These are phyloP conservation scores for Cataglyphis livida DNA, from an alignment of 2,888 invertebrate genomes.

Conservation along the genomic window DNA sequence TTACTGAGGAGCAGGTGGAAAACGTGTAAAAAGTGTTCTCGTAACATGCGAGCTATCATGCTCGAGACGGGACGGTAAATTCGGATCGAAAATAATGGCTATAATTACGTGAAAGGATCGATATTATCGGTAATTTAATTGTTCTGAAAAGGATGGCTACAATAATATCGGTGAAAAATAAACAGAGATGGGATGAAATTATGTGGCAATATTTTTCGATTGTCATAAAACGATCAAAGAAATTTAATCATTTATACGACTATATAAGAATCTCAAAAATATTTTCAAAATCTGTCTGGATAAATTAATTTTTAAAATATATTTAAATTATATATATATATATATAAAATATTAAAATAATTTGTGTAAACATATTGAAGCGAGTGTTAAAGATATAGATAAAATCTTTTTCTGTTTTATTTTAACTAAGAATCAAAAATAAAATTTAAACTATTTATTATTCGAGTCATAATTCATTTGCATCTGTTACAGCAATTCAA, in stretches of 20 bases:
- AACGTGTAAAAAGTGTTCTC: constrained; percentile 21
- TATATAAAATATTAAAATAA: background rate
- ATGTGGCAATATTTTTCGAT: background rate
- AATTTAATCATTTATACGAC: background rate
- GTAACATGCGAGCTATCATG: constrained; percentile 21
- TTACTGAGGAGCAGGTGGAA: background rate
- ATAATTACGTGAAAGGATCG: background rate
- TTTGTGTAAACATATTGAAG: background rate
- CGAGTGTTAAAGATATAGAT: background rate
- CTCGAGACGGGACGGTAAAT: background rate
- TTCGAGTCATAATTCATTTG: background rate
- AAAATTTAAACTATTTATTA: background rate
- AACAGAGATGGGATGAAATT: background rate
- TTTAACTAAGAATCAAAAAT: background rate
- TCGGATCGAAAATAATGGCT: background rate
- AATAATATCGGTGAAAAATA: background rate
- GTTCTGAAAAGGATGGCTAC: background rate
- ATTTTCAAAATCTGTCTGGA: background rate
- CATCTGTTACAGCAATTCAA: background rate
- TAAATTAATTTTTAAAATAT: constrained; percentile 3
- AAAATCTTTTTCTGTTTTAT: background rate
- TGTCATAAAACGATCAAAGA: background rate
- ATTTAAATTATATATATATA: background rate
- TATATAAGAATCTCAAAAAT: background rate
- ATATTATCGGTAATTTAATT: background rate